Conservation (phyloP, 2,888 invertebrate species). For the Schizotus pectinicornis region DNA sequence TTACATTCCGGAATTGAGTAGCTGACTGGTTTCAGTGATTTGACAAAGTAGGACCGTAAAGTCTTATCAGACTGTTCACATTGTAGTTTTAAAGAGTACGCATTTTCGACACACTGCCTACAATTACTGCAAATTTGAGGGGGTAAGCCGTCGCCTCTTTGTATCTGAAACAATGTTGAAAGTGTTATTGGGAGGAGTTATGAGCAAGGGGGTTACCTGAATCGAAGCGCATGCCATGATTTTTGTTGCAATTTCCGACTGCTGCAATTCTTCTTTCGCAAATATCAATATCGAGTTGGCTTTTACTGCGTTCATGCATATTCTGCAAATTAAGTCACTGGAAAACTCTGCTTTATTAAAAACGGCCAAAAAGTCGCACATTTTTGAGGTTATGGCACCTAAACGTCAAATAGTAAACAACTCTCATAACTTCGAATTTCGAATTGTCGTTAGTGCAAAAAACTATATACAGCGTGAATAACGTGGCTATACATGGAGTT, state of each 20-base stretch:
- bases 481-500: too few relatives aligned
- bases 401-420: too few relatives aligned
- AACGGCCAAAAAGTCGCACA: too few relatives aligned
- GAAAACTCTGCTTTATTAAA: too few relatives aligned
- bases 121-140: not conserved
- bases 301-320: not conserved
- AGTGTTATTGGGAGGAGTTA: too few relatives aligned
- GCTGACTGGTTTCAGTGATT: not conserved
- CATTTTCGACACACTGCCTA: not conserved
- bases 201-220: not conserved
- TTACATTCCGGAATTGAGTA: too few relatives aligned
- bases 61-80: constrained; percentile 3
- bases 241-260: not conserved
- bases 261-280: not conserved
- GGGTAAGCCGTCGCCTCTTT: not conserved
- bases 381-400: too few relatives aligned
- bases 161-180: not conserved
- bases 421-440: too few relatives aligned
- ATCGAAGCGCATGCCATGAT: not conserved
- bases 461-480: too few relatives aligned
- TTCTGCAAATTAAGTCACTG: not conserved
- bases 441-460: too few relatives aligned
- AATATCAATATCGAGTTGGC: not conserved
- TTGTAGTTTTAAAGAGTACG: not conserved
- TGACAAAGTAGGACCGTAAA: not conserved